Base-by-base conservation (phyloP, 1,140 invertebrate genomes). In the Hestina assimilis region DNA sequence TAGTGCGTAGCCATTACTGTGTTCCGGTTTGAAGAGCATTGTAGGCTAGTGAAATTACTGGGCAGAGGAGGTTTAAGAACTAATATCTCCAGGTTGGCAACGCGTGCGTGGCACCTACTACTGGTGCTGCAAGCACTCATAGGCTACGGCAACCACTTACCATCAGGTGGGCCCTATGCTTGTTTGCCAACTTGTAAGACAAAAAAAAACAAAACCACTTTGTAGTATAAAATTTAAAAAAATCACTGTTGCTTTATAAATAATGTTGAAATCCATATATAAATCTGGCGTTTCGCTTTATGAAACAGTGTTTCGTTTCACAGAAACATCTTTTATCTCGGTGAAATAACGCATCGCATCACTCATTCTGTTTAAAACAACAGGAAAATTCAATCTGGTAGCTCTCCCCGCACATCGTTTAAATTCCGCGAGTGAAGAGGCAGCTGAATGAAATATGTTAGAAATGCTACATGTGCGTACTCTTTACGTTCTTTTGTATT, bases 381-480 rank as follows among this genome's bases (percentile, higher is more conserved):
- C 35, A 48, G 45, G 17, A 45, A 56, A 48, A 57, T 57, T 57
- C 43, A 57, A 57, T 57, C 54, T 42, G 35, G 35, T 41, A 26
- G 43, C 43, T 33, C 48, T 47, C 31, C n/a, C 23, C 24, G 24
- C 45, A 57, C 12, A 41, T 46, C 54, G 45, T 21, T 48, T 48
- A 42, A 38, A 19, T 35, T 48, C 19, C 26, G 41, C 45, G 54
- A 45, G 33, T 48, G 26, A 42, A 8, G 38, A 35, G 23, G 15
- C 15, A 14, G 17, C 19, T 38, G 15, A 38, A 38, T 9, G 15
- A 4, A 9, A 9, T 14, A 17, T 3, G 14, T 6, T 14, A 11
- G 15, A 38, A 38, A 8, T 38, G 12, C n/a, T n/a, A 17, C 33
- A 38, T 19, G 3, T 19, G 6, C 5, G 3, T n/a, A n/a, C n/a